phyloP scores from a whole-genome alignment of 2,888 invertebrate species.

The Yponomeuta malinellus region DNA sequence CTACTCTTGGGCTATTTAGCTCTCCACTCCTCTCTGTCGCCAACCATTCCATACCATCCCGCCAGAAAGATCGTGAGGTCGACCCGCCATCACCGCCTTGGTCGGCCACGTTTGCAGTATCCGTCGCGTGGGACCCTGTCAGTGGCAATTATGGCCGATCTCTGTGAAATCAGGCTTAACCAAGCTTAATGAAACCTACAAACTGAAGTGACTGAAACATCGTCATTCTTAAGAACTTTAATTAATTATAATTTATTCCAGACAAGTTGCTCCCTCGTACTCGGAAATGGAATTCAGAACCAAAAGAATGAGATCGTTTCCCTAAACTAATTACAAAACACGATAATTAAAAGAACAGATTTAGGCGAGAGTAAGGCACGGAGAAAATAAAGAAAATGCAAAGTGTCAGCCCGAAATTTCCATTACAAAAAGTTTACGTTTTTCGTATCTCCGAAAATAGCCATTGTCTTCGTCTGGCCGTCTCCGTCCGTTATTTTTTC shows the following conservation, averaged over 20 bases:
- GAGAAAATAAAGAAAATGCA: slow-evolving; percentile 69
- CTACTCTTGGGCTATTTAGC: too few relatives aligned
- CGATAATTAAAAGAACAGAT: slow-evolving; percentile 75
- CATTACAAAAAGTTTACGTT: slow-evolving; percentile 65
- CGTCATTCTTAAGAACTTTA: not conserved
- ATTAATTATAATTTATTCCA: not conserved
- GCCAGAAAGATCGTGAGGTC: too few relatives aligned
- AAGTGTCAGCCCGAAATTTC: slow-evolving; percentile 71
- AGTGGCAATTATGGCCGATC: too few relatives aligned
- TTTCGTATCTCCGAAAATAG: slow-evolving; percentile 69
- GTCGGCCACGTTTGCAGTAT: too few relatives aligned
- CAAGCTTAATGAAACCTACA: not conserved
- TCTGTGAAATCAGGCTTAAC: not conserved
- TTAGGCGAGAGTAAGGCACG: slow-evolving; percentile 50
- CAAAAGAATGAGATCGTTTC: slow-evolving; percentile 60
- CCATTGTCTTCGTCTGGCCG: slow-evolving; percentile 62
- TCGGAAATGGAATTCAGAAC: slow-evolving; percentile 26
- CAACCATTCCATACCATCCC: too few relatives aligned
- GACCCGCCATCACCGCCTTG: too few relatives aligned
- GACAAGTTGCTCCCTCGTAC: slow-evolving; percentile 6
- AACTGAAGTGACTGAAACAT: not conserved
- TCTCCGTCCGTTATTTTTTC: slow-evolving; percentile 57
- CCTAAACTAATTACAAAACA: slow-evolving; percentile 75
- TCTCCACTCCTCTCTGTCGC: too few relatives aligned
- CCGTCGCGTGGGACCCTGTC: too few relatives aligned